Evolutionary conservation across 2,113 vertebrate genomes (phyloP), one percentile per base, ranked within the genome.

Genomic region (Syrmaticus mikado): DNA sequence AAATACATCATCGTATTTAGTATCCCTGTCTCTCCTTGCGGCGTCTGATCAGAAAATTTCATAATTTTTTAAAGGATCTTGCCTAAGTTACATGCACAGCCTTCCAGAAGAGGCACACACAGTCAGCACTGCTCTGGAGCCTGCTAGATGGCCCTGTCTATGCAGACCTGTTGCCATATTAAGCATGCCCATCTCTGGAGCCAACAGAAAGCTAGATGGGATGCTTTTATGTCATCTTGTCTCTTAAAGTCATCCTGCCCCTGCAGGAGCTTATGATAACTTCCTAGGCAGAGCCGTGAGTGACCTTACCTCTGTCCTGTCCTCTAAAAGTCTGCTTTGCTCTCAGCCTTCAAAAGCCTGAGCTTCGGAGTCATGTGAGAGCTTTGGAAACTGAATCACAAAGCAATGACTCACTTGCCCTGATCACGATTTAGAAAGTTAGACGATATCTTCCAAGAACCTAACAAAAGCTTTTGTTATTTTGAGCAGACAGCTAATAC

Each of bases 181-280:
- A 68, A 83, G 11, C 0, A 0, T 76, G 27, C 3, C 40, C 24
- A 15, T 24, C 27, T 8, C 50, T 84, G 1, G 0, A 27, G 67
- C 55, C 17, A 77, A 34, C 8, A 90, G 74, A 38, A 80, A 81
- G 43, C 38, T 87, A 16, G 9, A 14, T 22, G 36, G 57, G 34
- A 61, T 61, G 60, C 4, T 91, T 93, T 87, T 46, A 52, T n/a
- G 30, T 5, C 21, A 87, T 77, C 18, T 46, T 11, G 3, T 67
- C 41, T 85, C 72, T 62, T 36, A 58, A 58, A 14, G 19, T 74
- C 71, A 77, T 46, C 19, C 28, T 62, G 60, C 61, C 57, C 38
- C 34, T 87, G 34, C 57, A 80, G 78, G 14, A 11, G 55, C 67
- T 79, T 45, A 75, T 17, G 14, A 41, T 32, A 74, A 48, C 22